Evolutionary conservation across 2,888 invertebrate genomes (phyloP), one percentile per base, ranked within the genome.

Genomic region (Perdita meconis): DNA sequence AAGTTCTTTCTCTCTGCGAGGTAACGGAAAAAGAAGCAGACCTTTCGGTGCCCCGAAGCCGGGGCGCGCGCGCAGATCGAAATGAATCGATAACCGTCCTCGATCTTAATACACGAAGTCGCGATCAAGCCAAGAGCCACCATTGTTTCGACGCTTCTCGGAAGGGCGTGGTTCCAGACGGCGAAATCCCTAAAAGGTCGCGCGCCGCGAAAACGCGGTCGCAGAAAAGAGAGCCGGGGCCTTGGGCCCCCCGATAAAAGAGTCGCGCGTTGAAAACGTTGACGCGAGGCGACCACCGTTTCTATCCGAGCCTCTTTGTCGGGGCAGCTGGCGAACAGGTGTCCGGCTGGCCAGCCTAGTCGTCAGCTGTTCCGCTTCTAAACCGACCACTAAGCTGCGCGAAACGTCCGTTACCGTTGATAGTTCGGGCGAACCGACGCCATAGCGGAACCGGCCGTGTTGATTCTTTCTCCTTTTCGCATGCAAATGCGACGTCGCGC

Each of bases 291-390:
- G n/a, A n/a, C n/a, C 44, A 40, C 42, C 55, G 57, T 59, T 70
- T 69, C 78, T 68, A 83, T 82, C 87, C 78, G 72, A 81, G 85
- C 84, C 40, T 86, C 51, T 87, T 90, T 90, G 88, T 89, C 87
- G 86, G 66, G 74, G 88, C 91, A 91, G 91, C 91, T 91, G 91
- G 88, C 64, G 86, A 90, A 91, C 91, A 91, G 91, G 91, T 91
- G 91, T 87, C n/a, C 85, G 86, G 72, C 84, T 77, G 74, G 57
- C 74, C 66, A 80, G 68, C 80, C 73, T 70, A 72, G 79, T 81
- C 87, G 89, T 91, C 90, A 91, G 91, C 90, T 91, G 90, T 89
- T 90, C 82, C 80, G 67, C 47, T 67, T 83, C 85, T 82, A 83
- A 86, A 68, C 81, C 77, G 57, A 50, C 66, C 72, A 50, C 82